These are phyloP conservation scores for Euclidia mi DNA, from an alignment of 2,888 invertebrate genomes.

Conservation along the genomic window DNA sequence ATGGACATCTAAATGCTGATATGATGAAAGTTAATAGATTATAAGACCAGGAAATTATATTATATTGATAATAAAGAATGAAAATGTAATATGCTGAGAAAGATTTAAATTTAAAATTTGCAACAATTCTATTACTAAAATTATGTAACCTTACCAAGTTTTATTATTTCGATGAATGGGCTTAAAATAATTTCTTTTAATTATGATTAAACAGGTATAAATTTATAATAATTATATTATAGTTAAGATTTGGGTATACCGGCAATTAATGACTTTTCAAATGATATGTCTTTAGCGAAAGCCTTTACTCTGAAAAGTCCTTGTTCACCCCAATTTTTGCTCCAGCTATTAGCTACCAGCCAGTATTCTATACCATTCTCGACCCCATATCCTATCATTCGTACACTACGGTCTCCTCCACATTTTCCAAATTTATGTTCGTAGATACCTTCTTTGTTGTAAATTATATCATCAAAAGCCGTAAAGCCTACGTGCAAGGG, in stretches of 20 bases:
- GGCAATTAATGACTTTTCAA: conserved; percentile 9
- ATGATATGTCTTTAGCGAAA: not conserved
- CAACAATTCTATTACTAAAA: too few relatives aligned
- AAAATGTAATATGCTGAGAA: too few relatives aligned
- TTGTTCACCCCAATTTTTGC: conserved; percentile 12
- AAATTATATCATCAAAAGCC: conserved; percentile 6
- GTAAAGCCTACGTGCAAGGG: conserved; percentile 15
- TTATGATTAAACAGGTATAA: too few relatives aligned
- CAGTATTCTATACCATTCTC: conserved; percentile 30
- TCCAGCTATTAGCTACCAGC: conserved; percentile 45
- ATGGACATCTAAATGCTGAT: too few relatives aligned
- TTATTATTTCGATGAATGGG: too few relatives aligned
- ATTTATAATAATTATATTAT: too few relatives aligned
- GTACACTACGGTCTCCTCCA: conserved; percentile 5
- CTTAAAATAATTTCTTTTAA: too few relatives aligned
- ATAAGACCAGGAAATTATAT: too few relatives aligned
- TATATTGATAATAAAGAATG: too few relatives aligned
- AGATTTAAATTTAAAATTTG: too few relatives aligned
- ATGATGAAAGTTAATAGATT: too few relatives aligned
- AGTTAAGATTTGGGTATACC: conserved; percentile 19
- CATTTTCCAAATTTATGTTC: not conserved
- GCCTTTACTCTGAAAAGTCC: conserved; percentile 26
- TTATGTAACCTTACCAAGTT: too few relatives aligned
- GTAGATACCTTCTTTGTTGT: conserved; percentile 19
- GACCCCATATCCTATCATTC: conserved; percentile 39